Evolutionary conservation across 2,888 invertebrate genomes (phyloP).

Genomic region (Macrophya alboannulata): DNA sequence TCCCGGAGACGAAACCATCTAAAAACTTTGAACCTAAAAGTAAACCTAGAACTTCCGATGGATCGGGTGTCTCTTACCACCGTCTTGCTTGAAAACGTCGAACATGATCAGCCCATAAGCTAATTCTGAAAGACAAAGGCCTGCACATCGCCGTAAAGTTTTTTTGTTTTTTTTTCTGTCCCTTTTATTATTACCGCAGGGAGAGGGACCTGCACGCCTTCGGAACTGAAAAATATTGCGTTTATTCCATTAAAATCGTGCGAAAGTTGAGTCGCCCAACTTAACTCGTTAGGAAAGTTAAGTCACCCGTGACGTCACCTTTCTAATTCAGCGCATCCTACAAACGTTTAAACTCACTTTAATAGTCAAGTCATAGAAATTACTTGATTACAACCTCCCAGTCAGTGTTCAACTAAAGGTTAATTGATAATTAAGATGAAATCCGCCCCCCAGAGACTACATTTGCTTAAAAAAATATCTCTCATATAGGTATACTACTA

Average conservation of each 20-base stretch:
- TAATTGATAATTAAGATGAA: conserved; percentile 27
- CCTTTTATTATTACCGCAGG: neutral
- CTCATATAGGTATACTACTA: neutral
- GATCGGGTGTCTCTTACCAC: neutral
- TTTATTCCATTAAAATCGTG: conserved; percentile 11
- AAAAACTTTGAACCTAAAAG: conserved; percentile 14
- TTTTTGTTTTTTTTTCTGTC: neutral
- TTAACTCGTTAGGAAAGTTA: conserved; percentile 30
- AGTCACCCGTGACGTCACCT: conserved; percentile 19
- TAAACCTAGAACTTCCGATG: conserved; percentile 15
- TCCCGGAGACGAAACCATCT: neutral
- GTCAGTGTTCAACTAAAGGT: neutral
- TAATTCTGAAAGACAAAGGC: neutral
- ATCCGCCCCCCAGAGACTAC: neutral
- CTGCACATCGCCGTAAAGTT: neutral
- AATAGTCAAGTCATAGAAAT: conserved; percentile 32
- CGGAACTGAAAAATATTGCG: neutral
- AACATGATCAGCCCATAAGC: neutral
- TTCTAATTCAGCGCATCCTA: conserved; percentile 40
- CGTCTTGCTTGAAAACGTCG: neutral
- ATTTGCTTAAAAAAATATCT: neutral
- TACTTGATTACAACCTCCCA: conserved; percentile 32
- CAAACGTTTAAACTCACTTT: conserved; percentile 30
- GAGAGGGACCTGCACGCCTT: neutral
- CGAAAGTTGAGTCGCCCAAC: neutral